These are phyloP conservation scores for Drosophila pseudoananassae DNA, from an alignment of 1,140 invertebrate species.

Conservation along the genomic window DNA sequence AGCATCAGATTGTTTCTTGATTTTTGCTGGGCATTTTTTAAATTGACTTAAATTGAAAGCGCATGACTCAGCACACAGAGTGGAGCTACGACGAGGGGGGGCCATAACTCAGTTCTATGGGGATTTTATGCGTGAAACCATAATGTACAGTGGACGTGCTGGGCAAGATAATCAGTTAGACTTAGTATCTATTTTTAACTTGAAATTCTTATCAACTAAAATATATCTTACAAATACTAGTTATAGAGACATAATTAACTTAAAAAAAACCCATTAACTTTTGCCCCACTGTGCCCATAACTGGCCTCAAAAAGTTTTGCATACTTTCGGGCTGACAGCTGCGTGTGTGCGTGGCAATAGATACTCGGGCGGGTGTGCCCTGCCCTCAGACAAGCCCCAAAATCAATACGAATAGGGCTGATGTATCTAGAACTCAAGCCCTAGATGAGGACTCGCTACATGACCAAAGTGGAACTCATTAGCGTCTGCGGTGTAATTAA, in stretches of 20 bases:
- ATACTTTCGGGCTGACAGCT: slow-evolving; percentile 43
- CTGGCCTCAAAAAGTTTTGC: slow-evolving; percentile 39
- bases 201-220: not conserved
- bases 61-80: slow-evolving; percentile 73
- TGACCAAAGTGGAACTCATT: slow-evolving; percentile 25
- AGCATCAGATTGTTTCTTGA: slow-evolving; percentile 60
- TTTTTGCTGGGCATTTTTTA: slow-evolving; percentile 62
- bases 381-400: slow-evolving; percentile 38
- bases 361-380: slow-evolving; percentile 7
- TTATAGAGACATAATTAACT: not conserved
- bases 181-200: not conserved
- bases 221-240: not conserved
- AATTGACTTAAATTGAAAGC: slow-evolving; percentile 79
- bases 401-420: slow-evolving; percentile 42
- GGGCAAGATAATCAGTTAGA: not conserved
- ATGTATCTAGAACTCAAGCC: not conserved
- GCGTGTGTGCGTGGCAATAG: slow-evolving; percentile 13
- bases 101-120: slow-evolving; percentile 32
- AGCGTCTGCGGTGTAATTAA: slow-evolving; percentile 52
- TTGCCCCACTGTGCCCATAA: slow-evolving; percentile 24
- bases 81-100: slow-evolving; percentile 17
- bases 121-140: slow-evolving; percentile 56
- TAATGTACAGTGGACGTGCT: slow-evolving; percentile 27
- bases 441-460: slow-evolving; percentile 3
- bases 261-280: not conserved